Conservation (phyloP, 2,113 vertebrate genomes). For the Phrynocephalus versicolor region DNA sequence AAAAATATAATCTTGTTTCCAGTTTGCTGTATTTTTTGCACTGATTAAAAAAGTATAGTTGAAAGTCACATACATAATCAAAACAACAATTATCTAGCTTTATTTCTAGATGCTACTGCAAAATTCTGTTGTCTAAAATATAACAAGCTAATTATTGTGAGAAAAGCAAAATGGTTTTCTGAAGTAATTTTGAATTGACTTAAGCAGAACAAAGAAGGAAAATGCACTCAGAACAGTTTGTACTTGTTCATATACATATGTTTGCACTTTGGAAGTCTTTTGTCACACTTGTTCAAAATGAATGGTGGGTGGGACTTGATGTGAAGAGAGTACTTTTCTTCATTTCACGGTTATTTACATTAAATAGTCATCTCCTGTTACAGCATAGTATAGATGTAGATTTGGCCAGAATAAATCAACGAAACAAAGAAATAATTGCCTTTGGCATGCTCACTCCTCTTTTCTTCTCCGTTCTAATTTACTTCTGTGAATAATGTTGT, state of each 20-base stretch:
- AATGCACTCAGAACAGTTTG: neutral
- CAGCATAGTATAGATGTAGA: neutral
- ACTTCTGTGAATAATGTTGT: neutral
- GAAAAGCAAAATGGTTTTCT: neutral
- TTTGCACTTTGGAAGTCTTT: neutral
- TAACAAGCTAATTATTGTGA: neutral
- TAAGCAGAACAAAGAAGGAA: neutral
- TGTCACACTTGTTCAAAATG: neutral
- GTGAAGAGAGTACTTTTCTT: neutral
- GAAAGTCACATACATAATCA: too few relatives aligned
- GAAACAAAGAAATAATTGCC: neutral
- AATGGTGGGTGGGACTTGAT: neutral
- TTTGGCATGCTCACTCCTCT: accelerated
- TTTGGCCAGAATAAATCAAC: neutral
- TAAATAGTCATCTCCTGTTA: neutral
- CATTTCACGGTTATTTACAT: neutral
- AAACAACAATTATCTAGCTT: too few relatives aligned
- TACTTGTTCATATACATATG: neutral
- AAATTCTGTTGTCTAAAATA: neutral
- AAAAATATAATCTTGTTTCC: too few relatives aligned
- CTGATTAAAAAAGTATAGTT: too few relatives aligned
- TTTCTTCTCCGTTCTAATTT: neutral
- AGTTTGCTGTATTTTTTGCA: too few relatives aligned
- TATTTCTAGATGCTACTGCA: neutral
- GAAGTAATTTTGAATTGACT: neutral